phyloP scores from a whole-genome alignment of 1,140 invertebrate species.

The Periplaneta americana region DNA sequence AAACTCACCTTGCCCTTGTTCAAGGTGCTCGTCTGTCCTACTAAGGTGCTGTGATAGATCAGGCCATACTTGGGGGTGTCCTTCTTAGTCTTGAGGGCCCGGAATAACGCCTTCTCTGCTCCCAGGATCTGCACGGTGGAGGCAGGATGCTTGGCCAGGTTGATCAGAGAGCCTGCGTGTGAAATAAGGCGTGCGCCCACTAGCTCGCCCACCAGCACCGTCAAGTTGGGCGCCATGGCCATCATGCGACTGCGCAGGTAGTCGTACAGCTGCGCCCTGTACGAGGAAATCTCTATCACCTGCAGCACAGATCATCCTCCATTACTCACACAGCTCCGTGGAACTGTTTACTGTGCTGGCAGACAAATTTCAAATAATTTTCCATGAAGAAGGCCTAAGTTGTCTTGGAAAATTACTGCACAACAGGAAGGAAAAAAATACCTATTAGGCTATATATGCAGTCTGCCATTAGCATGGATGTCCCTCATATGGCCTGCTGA shows the following conservation, averaged over 20 bases:
- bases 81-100: constrained; percentile 94
- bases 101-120: constrained; percentile 96
- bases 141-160: constrained; percentile 96
- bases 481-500: no score
- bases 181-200: constrained; percentile 94
- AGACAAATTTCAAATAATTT: no score
- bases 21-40: constrained; percentile 80
- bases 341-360: no score
- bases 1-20: constrained; percentile 67
- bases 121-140: constrained; percentile 98
- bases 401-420: no score
- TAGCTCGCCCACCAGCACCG: constrained; percentile 90
- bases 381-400: no score
- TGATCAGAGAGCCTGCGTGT: constrained; percentile 90
- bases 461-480: no score
- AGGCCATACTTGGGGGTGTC: constrained; percentile 99
- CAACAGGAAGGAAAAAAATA: no score
- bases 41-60: constrained; percentile 93
- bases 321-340: no score
- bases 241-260: constrained; percentile 96
- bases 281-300: constrained; percentile 80
- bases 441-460: no score
- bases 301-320: constrained; percentile 23
- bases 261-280: constrained; percentile 73
- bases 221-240: constrained; percentile 96